Base-by-base conservation (phyloP, 2,797 vertebrate genomes). In the Sylvilagus floridanus region DNA sequence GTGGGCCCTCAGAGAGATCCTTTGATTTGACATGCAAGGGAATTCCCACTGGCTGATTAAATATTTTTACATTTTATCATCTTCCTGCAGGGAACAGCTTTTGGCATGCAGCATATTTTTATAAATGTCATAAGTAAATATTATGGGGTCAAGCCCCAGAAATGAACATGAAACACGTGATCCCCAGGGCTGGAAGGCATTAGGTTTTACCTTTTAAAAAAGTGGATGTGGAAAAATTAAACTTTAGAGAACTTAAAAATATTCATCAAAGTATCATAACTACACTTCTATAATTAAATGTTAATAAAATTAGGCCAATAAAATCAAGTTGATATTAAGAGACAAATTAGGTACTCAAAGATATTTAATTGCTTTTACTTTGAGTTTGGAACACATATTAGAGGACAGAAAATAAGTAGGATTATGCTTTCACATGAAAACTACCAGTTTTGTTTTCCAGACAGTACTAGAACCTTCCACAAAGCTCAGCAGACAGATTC, bases 51-150 rank as follows among this genome's bases (percentile, higher is more conserved):
- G 90, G 82, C 88, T 86, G 89, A 92, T 96, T 88, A 96, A 97
- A 97, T 96, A 91, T 94, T 97, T 97, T 96, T 65, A 63, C 90
- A 35, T 95, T 96, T 97, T 97, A 97, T 97, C 97, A 50, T 97
- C 94, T 97, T 96, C 97, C 96, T 96, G 97, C 96, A 97, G 95
- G 32, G 52, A 92, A 94, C 82, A 85, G 71, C 68, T 94, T 94
- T 96, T 96, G 96, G 97, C 96, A 95, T 7, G 7, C 50, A 47
- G 73, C 19, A n/a, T 96, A 81, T 96, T 95, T 97, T 96, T 77
- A 87, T 94, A 76, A 95, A 92, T 72, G 42, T 88, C 84, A 13
- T 88, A 96, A 95, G 93, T 95, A 96, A 97, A 97, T 91, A 96
- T 95, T 88, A 88, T 90, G 79, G 82, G 84, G 91, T 95, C 82